Evolutionary conservation across 1,140 invertebrate genomes (phyloP).

Genomic region (Euura lappo): DNA sequence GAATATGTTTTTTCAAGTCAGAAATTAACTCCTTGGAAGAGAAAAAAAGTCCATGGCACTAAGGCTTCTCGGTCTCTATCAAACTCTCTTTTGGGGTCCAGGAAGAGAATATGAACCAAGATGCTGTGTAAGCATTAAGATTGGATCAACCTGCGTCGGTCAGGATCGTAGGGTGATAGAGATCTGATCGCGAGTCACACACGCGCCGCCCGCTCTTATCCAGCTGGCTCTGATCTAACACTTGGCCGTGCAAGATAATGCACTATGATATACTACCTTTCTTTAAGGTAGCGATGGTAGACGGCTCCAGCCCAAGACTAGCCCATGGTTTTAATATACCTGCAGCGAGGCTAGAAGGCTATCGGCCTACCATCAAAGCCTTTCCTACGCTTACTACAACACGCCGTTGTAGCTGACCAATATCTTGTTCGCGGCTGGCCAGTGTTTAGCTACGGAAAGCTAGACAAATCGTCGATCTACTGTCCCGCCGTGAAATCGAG

Average conservation of each 20-base stretch:
- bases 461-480: constrained; percentile 12
- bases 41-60: too few species aligned
- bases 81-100: not conserved
- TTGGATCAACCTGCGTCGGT: constrained; percentile 32
- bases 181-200: constrained; percentile 18
- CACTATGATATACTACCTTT: constrained; percentile 9
- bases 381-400: not conserved
- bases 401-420: constrained; percentile 6
- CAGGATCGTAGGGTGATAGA: constrained; percentile 24
- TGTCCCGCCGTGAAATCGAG: not conserved
- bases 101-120: constrained; percentile 4
- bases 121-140: constrained; percentile 11
- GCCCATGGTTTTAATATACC: not conserved
- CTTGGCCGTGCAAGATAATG: constrained; percentile 15
- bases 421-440: constrained; percentile 1
- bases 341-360: constrained; percentile 6
- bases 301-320: not conserved
- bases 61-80: too few species aligned
- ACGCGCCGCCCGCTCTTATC: constrained; percentile 29
- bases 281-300: constrained; percentile 1
- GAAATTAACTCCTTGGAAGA: too few species aligned
- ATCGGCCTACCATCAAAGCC: not conserved
- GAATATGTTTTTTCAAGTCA: too few species aligned
- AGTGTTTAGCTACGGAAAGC: constrained; percentile 12
- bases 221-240: not conserved